These are phyloP conservation scores for Agelastica alni DNA, from an alignment of 2,888 invertebrate genomes.

Conservation along the genomic window DNA sequence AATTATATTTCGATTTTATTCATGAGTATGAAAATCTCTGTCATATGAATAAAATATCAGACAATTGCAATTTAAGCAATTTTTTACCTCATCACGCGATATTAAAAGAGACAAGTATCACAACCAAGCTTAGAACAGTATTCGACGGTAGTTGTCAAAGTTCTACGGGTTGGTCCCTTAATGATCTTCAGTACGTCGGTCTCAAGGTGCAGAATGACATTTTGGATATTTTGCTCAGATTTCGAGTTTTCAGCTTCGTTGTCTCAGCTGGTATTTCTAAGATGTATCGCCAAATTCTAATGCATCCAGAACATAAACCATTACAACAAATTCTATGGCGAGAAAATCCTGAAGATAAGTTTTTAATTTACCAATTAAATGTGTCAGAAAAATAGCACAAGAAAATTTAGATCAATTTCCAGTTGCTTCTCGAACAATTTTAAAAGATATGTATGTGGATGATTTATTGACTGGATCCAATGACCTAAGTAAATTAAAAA, in stretches of 20 bases:
- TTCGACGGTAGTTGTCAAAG: constrained; percentile 8
- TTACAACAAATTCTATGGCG: constrained; percentile 5
- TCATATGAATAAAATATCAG: constrained; percentile 27
- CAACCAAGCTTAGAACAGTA: constrained; percentile 6
- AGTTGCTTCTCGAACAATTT: too few relatives aligned
- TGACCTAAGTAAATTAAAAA: too few relatives aligned
- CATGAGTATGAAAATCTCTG: constrained; percentile 28
- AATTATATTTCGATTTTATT: constrained; percentile 27
- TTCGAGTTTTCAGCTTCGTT: constrained; percentile 8
- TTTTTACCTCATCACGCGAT: constrained; percentile 33
- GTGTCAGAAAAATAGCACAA: too few relatives aligned
- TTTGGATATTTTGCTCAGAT: constrained; percentile 5
- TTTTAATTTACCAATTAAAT: constrained; percentile 30
- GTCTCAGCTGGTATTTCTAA: constrained; percentile 16
- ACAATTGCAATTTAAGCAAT: not conserved
- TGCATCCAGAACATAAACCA: constrained; percentile 20
- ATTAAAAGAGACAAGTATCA: constrained; percentile 2
- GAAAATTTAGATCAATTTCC: too few relatives aligned
- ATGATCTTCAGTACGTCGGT: constrained; percentile 7
- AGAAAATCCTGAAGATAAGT: constrained; percentile 17
- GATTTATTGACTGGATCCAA: too few relatives aligned
- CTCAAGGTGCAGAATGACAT: too few relatives aligned
- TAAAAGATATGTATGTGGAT: too few relatives aligned
- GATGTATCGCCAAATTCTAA: constrained; percentile 17
- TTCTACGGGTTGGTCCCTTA: constrained; percentile 3